phyloP scores from a whole-genome alignment of 2,888 invertebrate species.

The Campoplex capitator region DNA sequence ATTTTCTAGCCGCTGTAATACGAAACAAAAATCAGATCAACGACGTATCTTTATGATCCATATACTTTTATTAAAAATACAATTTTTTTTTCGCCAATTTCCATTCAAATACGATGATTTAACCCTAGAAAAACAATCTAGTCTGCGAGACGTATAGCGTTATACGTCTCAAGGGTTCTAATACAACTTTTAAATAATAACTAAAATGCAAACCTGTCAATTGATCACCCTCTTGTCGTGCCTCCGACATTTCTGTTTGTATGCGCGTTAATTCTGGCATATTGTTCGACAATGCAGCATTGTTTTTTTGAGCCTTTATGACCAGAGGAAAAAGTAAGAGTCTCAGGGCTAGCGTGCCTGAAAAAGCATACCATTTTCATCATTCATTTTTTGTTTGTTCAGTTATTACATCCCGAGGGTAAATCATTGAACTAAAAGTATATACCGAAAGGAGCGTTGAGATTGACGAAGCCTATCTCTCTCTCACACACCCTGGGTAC shows the following conservation, averaged over 20 bases:
- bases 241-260: constrained; percentile 94
- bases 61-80: neutral
- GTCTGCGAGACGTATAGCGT: neutral
- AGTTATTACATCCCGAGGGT: neutral
- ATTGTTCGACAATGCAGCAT: constrained; percentile 92
- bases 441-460: no score
- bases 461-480: no score
- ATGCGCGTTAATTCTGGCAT: constrained; percentile 94
- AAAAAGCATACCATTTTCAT: neutral
- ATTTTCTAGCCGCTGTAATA: constrained; percentile 88
- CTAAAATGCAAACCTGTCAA: constrained; percentile 86
- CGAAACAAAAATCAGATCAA: neutral
- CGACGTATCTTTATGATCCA: constrained; percentile 7
- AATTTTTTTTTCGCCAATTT: no score
- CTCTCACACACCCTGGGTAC: no score
- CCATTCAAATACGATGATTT: no score
- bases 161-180: no score
- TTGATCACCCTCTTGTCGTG: constrained; percentile 93
- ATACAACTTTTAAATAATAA: neutral
- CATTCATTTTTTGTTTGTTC: neutral
- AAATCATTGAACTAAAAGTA: no score
- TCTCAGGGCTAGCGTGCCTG: constrained; percentile 91
- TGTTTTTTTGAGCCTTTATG: constrained; percentile 92
- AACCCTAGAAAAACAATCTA: neutral
- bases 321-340: constrained; percentile 93